A percentile compares a stretch with the other conserved stretches of the same genome.
Conservation (phyloP, 1,140 invertebrate species). For the Pseudomyrmex sp. region DNA sequence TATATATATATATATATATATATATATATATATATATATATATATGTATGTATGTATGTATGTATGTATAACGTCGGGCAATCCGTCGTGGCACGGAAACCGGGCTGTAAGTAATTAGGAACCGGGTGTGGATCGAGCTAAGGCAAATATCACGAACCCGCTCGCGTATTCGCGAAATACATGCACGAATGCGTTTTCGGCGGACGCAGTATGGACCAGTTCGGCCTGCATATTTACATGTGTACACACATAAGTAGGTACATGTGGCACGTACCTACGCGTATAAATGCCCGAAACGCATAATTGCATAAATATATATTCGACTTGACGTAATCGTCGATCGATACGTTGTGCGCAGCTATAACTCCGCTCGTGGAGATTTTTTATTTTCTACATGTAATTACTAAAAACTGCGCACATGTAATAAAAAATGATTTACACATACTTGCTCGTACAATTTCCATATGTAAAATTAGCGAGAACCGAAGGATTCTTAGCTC, state of each 20-base stretch:
- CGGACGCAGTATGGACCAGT: conserved; percentile 72
- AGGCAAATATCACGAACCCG: conserved; percentile 78
- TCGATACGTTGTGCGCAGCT: conserved; percentile 33
- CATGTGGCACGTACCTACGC: conserved; percentile 60
- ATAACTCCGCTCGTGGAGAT: conserved; percentile 4
- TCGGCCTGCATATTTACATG: conserved; percentile 68
- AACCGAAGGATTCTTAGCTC: no score
- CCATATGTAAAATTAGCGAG: no score
- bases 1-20: no score
- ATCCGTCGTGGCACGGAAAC: conserved; percentile 70
- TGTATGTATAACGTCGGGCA: conserved; percentile 63
- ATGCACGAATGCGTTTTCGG: conserved; percentile 76
- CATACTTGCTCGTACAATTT: no score
- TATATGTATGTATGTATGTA: no score
- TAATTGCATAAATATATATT: conserved; percentile 65
- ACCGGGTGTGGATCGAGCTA: conserved; percentile 77
- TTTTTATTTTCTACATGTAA: not conserved
- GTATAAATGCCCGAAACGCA: conserved; percentile 61
- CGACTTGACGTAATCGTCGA: conserved; percentile 58
- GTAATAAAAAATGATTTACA: not conserved
- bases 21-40: no score
- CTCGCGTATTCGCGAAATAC: conserved; percentile 70
- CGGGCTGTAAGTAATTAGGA: conserved; percentile 79
- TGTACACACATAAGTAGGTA: conserved; percentile 72
- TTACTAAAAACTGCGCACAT: not conserved